Evolutionary conservation across 1,140 invertebrate genomes (phyloP).

Genomic region (Heliothis virescens): DNA sequence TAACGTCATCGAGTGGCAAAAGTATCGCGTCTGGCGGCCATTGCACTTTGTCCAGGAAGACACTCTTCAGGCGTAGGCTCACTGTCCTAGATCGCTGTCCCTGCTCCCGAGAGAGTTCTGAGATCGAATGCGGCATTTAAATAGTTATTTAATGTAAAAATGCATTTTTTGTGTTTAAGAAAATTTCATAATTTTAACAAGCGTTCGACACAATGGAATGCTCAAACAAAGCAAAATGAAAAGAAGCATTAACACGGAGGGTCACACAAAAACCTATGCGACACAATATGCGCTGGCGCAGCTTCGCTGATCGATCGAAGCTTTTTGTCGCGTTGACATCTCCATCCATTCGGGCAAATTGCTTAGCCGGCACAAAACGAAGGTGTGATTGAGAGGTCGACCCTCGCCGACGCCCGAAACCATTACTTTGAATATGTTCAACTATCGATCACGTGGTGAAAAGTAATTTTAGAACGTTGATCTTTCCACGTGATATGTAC

Average conservation of each 20-base stretch:
- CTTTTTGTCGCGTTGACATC: conserved; percentile 83
- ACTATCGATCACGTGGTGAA: conserved; percentile 75
- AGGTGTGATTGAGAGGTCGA: conserved; percentile 71
- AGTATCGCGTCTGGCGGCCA: conserved; percentile 8
- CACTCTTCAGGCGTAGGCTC: conserved; percentile 30
- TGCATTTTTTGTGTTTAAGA: too few relatives aligned
- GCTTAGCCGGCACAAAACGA: conserved; percentile 70
- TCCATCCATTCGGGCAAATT: conserved; percentile 84
- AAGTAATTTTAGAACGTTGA: conserved; percentile 72
- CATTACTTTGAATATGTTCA: conserved; percentile 78
- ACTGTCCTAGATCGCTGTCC: conserved; percentile 38
- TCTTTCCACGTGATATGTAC: conserved; percentile 50
- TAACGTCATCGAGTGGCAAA: conserved; percentile 16
- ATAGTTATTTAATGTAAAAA: background rate
- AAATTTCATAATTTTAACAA: too few relatives aligned
- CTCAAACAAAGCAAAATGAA: background rate
- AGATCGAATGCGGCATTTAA: background rate
- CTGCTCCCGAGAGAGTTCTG: background rate
- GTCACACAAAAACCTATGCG: conserved; percentile 45
- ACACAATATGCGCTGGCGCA: conserved; percentile 68
- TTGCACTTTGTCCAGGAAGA: conserved; percentile 17
- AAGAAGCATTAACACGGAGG: background rate
- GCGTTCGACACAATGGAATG: too few relatives aligned
- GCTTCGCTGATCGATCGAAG: conserved; percentile 78
- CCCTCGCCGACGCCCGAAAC: conserved; percentile 54